Evolutionary conservation across 2,797 vertebrate genomes (phyloP).

Genomic region (Crenuchus spilurus): DNA sequence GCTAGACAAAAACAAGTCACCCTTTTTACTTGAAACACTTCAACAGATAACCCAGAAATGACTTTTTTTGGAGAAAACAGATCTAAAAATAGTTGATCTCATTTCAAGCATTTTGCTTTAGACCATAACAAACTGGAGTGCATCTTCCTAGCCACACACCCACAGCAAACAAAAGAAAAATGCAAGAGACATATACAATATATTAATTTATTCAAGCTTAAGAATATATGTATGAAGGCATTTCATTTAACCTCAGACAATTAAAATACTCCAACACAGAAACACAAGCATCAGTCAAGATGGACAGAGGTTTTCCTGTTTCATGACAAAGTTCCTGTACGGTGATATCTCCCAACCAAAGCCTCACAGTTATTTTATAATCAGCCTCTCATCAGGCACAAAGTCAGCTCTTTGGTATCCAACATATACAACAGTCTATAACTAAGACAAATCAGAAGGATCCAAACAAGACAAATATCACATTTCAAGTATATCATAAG

Average conservation of each 20-base stretch:
- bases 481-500: too few species aligned
- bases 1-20: not conserved
- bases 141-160: constrained; percentile 5
- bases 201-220: not conserved
- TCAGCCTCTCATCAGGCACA: not conserved
- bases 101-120: constrained; percentile 29
- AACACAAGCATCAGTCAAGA: too few species aligned
- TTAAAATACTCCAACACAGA: too few species aligned
- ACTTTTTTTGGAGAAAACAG: not conserved
- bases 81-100: constrained; percentile 45
- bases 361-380: not conserved
- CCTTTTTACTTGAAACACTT: too few species aligned
- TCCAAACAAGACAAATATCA: too few species aligned
- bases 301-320: too few species aligned
- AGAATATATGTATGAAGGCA: not conserved
- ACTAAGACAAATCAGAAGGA: not conserved
- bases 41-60: constrained; percentile 24
- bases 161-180: not conserved
- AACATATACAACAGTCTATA: not conserved
- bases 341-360: not conserved
- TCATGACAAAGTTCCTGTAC: too few species aligned
- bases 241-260: too few species aligned
- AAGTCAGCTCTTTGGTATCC: not conserved
- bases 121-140: constrained; percentile 11
- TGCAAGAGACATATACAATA: not conserved